These are phyloP conservation scores for Parasteatoda lunata DNA, from an alignment of 2,888 invertebrate genomes.

Conservation along the genomic window DNA sequence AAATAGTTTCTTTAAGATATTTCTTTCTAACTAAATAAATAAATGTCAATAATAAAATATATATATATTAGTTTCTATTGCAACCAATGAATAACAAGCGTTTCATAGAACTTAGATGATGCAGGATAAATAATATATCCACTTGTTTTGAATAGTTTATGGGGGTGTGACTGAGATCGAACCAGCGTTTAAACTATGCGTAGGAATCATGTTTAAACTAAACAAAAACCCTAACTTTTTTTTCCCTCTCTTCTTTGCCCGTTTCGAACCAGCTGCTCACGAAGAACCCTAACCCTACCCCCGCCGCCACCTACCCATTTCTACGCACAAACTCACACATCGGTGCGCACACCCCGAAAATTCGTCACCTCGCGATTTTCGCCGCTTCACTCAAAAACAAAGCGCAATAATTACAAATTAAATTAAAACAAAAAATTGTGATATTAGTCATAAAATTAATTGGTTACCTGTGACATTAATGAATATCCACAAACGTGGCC, in stretches of 20 bases:
- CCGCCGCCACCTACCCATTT: slow-evolving; percentile 6
- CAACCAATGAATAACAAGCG: no score
- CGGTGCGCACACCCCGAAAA: slow-evolving; percentile 38
- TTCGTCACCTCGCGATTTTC: slow-evolving; percentile 22
- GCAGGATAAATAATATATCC: background rate
- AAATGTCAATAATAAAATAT: no score
- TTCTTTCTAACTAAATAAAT: no score
- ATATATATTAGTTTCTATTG: no score
- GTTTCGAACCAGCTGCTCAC: slow-evolving; percentile 51
- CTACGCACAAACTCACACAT: slow-evolving; percentile 18
- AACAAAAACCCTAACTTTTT: background rate
- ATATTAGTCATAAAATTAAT: background rate
- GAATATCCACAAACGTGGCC: background rate
- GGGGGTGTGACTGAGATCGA: background rate
- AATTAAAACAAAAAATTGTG: background rate
- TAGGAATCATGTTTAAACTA: background rate
- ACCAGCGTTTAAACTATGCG: background rate
- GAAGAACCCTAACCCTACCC: background rate
- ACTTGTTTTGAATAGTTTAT: background rate
- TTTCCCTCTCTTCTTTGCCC: slow-evolving; percentile 23
- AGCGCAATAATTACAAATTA: background rate
- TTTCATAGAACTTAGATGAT: no score
- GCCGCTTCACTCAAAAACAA: background rate
- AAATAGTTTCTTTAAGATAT: no score
- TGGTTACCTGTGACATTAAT: background rate